phyloP scores from a whole-genome alignment of 2,113 vertebrate genomes.

The Sterrhoptilus dennistouni region DNA sequence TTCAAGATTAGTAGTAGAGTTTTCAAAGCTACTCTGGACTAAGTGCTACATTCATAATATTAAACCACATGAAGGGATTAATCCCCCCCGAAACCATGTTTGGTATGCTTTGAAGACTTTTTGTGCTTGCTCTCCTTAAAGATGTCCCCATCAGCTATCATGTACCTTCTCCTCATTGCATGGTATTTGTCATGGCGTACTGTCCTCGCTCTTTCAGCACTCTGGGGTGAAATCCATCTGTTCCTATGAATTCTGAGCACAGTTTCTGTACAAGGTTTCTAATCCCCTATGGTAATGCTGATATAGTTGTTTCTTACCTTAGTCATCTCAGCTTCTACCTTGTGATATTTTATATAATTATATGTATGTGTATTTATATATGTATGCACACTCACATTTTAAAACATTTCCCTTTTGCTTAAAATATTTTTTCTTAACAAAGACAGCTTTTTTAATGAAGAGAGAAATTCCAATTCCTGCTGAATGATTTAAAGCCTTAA shows the following conservation, averaged over 20 bases:
- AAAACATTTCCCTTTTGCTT: background rate
- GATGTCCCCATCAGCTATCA: background rate
- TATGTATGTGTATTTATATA: background rate
- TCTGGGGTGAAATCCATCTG: background rate
- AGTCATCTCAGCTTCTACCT: background rate
- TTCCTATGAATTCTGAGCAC: background rate
- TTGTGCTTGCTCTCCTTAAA: background rate
- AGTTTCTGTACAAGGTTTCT: background rate
- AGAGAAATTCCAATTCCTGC: background rate
- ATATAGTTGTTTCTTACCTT: background rate
- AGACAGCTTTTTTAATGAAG: background rate
- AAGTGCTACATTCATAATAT: background rate
- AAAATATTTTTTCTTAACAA: background rate
- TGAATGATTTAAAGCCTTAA: background rate
- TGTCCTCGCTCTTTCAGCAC: background rate
- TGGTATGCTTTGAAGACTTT: background rate
- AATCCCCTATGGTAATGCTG: background rate
- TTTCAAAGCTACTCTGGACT: background rate
- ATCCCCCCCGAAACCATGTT: fast-evolving
- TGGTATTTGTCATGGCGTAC: background rate
- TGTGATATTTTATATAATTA: background rate
- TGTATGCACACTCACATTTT: fast-evolving
- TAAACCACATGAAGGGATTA: background rate
- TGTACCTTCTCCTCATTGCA: background rate
- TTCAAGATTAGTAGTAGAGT: too few species aligned